Conservation (phyloP, 2,113 vertebrate genomes). For the Climacteris rufus region DNA sequence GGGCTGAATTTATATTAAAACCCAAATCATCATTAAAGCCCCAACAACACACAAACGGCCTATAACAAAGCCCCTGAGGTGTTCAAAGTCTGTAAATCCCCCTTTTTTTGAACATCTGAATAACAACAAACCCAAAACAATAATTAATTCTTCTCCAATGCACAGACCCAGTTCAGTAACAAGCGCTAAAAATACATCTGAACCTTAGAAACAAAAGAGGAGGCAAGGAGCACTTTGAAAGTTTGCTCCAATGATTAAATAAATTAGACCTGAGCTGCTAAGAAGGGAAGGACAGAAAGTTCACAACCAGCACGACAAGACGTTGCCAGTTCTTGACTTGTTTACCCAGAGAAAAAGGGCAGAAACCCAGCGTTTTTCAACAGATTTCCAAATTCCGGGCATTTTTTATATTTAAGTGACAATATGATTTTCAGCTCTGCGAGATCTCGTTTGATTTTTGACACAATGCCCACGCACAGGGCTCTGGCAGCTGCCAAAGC, state of each 20-base stretch:
- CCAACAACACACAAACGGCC: not conserved
- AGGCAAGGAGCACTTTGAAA: constrained; percentile 33
- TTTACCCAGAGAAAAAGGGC: not conserved
- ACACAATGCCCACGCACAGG: rapidly evolving
- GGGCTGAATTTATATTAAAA: not conserved
- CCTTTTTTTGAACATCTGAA: not conserved
- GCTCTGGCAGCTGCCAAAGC: not conserved
- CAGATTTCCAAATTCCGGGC: not conserved
- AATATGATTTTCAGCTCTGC: not conserved
- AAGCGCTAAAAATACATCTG: constrained; percentile 58
- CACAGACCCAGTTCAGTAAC: constrained; percentile 48
- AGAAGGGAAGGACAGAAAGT: constrained; percentile 57
- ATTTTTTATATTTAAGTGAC: not conserved
- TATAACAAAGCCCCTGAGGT: constrained; percentile 37
- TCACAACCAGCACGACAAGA: constrained; percentile 11
- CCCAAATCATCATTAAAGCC: not conserved
- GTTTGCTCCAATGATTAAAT: constrained; percentile 57
- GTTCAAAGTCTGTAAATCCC: constrained; percentile 44
- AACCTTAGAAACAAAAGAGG: constrained; percentile 43
- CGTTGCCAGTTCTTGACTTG: not conserved
- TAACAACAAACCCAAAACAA: constrained; percentile 63
- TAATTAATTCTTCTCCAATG: constrained; percentile 62
- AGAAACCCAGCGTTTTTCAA: not conserved
- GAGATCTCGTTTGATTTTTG: not conserved
- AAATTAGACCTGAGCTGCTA: constrained; percentile 63